phyloP scores from a whole-genome alignment of 2,797 vertebrate genomes.

The Neoniphon sammara region DNA sequence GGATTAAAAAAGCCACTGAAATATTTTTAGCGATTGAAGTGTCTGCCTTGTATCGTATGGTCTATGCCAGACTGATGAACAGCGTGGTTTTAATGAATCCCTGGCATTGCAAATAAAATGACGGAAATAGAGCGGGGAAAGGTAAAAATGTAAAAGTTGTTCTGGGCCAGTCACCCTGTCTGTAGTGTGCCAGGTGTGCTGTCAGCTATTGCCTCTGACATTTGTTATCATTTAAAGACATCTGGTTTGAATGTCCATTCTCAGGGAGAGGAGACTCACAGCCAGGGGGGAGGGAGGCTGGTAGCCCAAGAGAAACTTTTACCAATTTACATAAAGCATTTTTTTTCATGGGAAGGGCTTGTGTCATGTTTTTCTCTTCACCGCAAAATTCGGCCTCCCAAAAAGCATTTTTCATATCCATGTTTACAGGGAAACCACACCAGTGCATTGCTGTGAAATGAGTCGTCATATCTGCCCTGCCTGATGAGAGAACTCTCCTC shows the following conservation, averaged over 20 bases:
- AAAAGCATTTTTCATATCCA: slow-evolving; percentile 66
- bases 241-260: slow-evolving; percentile 80
- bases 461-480: slow-evolving; percentile 69
- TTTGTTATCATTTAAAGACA: slow-evolving; percentile 85
- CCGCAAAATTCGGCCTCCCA: slow-evolving; percentile 59
- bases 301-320: slow-evolving; percentile 62
- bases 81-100: slow-evolving; percentile 20
- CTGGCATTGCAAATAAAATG: slow-evolving; percentile 30
- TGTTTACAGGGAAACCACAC: slow-evolving; percentile 73
- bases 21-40: slow-evolving; percentile 24
- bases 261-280: slow-evolving; percentile 58
- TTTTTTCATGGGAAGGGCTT: slow-evolving; percentile 40
- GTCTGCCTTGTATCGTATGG: slow-evolving; percentile 18
- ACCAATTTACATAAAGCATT: slow-evolving; percentile 51
- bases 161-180: slow-evolving; percentile 59
- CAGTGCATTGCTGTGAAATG: slow-evolving; percentile 72
- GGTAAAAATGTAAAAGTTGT: slow-evolving; percentile 53
- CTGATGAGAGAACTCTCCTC: slow-evolving; percentile 58
- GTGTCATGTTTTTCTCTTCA: slow-evolving; percentile 67
- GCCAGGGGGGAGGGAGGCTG: slow-evolving; percentile 66
- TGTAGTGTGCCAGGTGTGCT: slow-evolving; percentile 81
- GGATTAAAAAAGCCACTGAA: not conserved
- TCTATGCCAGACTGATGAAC: not conserved
- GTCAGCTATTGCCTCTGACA: slow-evolving; percentile 78
- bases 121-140: slow-evolving; percentile 45